A percentile compares a stretch with the other conserved stretches of the same genome.
These are phyloP conservation scores for Podarcis siculus DNA, from an alignment of 2,797 vertebrate genomes.

Conservation along the genomic window DNA sequence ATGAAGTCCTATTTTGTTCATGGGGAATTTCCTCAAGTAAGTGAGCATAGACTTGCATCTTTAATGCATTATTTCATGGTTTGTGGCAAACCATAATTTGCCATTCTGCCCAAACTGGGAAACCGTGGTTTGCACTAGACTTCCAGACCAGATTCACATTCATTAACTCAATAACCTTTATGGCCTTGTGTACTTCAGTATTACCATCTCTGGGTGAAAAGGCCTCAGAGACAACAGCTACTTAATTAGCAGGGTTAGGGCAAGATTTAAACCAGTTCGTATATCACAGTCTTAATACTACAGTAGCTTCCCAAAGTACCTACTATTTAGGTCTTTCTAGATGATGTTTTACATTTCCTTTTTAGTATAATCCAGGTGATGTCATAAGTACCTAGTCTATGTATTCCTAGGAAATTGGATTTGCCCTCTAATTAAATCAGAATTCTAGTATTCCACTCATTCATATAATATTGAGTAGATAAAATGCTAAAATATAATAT, in stretches of 20 bases:
- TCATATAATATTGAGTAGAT: neutral
- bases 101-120: neutral
- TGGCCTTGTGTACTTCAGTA: too few relatives aligned
- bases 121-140: neutral
- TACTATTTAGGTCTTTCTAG: neutral
- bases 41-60: too few relatives aligned
- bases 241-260: neutral
- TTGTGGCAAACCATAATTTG: neutral
- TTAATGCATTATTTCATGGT: too few relatives aligned
- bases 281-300: neutral
- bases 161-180: neutral
- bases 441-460: neutral
- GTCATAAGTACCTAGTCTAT: neutral
- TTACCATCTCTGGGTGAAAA: neutral
- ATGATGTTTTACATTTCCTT: too few relatives aligned
- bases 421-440: neutral
- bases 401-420: too few relatives aligned
- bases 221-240: neutral
- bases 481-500: neutral
- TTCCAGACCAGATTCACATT: neutral
- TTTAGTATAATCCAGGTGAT: neutral
- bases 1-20: too few relatives aligned
- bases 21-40: too few relatives aligned
- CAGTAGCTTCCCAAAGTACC: neutral
- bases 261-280: neutral